Evolutionary conservation across 2,797 vertebrate species (phyloP).

Genomic region (Fundulus diaphanus): DNA sequence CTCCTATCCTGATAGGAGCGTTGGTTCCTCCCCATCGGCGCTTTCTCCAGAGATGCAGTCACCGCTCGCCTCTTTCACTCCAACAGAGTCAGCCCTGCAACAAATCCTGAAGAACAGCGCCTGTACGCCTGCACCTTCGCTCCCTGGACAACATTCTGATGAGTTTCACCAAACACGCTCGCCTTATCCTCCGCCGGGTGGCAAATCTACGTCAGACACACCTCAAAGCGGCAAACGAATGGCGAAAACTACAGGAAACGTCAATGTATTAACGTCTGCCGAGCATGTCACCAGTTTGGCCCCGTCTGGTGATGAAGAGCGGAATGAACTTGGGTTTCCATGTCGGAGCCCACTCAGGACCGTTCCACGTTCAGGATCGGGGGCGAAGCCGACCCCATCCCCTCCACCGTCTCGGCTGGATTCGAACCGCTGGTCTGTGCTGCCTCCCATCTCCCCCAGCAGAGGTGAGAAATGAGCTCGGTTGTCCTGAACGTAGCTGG

Average conservation of each 20-base stretch:
- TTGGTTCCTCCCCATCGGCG: constrained; percentile 34
- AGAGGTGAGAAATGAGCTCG: constrained; percentile 86
- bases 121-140: neutral
- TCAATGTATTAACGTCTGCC: neutral
- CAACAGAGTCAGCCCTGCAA: neutral
- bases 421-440: constrained; percentile 75
- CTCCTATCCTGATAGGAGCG: constrained; percentile 24
- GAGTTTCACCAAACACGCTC: constrained; percentile 11
- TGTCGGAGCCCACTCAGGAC: constrained; percentile 52
- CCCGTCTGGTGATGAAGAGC: constrained; percentile 17
- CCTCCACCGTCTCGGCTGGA: constrained; percentile 71
- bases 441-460: constrained; percentile 83
- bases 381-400: constrained; percentile 61
- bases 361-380: constrained; percentile 41
- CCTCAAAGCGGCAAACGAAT: constrained; percentile 7
- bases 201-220: neutral
- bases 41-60: constrained; percentile 22
- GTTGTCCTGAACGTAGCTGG: constrained; percentile 75
- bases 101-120: neutral
- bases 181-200: neutral
- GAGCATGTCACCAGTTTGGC: constrained; percentile 10
- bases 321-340: constrained; percentile 19
- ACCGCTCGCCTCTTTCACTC: constrained; percentile 18
- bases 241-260: neutral
- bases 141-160: neutral